A percentile compares a stretch with the other conserved stretches of the same genome.
Evolutionary conservation across 1,140 invertebrate genomes (phyloP).

Genomic region (Drosophila parabipectinata): DNA sequence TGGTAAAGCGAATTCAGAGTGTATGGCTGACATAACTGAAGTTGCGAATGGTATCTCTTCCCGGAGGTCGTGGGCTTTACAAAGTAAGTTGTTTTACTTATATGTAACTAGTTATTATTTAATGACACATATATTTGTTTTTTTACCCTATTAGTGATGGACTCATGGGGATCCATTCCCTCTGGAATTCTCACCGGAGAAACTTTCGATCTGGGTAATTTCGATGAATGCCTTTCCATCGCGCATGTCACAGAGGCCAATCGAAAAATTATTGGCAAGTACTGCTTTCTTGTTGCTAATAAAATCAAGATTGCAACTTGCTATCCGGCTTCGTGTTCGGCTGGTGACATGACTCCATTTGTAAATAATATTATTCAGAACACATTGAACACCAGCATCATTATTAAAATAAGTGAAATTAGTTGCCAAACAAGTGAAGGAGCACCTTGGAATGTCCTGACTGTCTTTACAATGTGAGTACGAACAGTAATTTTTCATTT

Average conservation of each 20-base stretch:
- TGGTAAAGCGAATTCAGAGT: neutral
- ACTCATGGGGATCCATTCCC: constrained; percentile 46
- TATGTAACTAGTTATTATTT: too few species aligned
- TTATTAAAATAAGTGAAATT: neutral
- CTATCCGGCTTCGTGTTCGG: constrained; percentile 12
- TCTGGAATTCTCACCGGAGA: constrained; percentile 10
- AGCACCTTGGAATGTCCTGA: constrained; percentile 14
- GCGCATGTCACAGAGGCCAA: neutral
- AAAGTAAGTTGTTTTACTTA: constrained; percentile 12
- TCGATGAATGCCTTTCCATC: constrained; percentile 49
- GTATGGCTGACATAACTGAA: neutral
- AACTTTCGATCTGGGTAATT: constrained; percentile 52
- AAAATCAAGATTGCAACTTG: constrained; percentile 6
- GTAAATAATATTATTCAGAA: neutral
- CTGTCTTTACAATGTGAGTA: constrained; percentile 51
- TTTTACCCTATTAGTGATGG: constrained; percentile 30
- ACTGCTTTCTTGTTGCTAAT: constrained; percentile 10
- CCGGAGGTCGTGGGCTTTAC: neutral
- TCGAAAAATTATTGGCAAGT: constrained; percentile 36
- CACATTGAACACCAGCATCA: neutral
- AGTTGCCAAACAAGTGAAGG: constrained; percentile 14
- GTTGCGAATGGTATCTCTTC: neutral
- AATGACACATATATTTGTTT: neutral
- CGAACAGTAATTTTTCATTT: too few species aligned
- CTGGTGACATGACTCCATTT: constrained; percentile 1